Evolutionary conservation across 2,797 vertebrate species (phyloP), one percentile per base, ranked within the genome.

Genomic region (Sphenopsis melanotis): DNA sequence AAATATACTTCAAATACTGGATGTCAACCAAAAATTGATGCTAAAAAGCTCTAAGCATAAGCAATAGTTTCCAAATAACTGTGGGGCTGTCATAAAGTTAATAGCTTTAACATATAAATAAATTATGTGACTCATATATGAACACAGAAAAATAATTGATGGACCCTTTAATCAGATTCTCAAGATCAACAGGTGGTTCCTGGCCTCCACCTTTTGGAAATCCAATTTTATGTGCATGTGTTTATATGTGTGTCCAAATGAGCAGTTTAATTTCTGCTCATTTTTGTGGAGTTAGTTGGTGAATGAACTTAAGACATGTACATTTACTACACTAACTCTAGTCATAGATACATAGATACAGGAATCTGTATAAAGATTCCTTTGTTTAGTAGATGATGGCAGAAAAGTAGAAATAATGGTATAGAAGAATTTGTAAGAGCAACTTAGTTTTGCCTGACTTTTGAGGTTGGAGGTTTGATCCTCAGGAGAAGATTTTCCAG

Each of bases 61-160:
- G 11, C 5, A 18, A 7, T 64, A 82, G 30, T 74, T 92, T 79
- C 34, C 56, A 83, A 55, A 56, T 82, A 87, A 49, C 39, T 86
- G 17, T 42, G 26, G 6, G 11, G 3, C 15, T 86, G 16, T 69
- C 42, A 69, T 66, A 64, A 89, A 89, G 9, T 52, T 44, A 75
- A 70, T 36, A 80, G 23, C 29, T 76, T 74, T 91, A 94, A 52
- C 23, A 63, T 61, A 46, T 30, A 83, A 76, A 79, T 36, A 90
- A 92, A 95, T 24, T 1, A 56, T 80, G 24, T 0, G 10, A 34
- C 94, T 77, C 24, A n/a, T 8, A 1, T 74, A 57, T 87, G 41
- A 70, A 75, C 32, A 70, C 17, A 82, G 36, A 83, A 92, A 75
- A 95, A 65, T 6, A 86, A 74, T 87, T 64, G 87, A 37, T 3